Base-by-base conservation (phyloP, 1,140 invertebrate genomes). In the Zophobas atratus region DNA sequence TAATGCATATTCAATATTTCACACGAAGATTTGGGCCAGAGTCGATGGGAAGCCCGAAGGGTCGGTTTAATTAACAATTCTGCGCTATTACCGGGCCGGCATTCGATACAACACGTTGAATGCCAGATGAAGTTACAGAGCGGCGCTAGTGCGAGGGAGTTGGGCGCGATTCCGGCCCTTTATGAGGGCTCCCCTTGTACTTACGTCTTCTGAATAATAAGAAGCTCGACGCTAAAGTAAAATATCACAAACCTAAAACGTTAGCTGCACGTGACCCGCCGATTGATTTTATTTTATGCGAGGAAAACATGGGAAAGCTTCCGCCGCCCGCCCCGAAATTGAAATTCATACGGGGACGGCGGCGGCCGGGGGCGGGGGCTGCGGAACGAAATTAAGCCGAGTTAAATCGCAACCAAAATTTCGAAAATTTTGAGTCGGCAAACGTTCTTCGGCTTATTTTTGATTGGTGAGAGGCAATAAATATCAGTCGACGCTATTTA, bases 181-280 rank as follows among this genome's bases (percentile, higher is more conserved):
- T 81, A 81, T 76, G 71, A 63, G 55, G 80, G 72, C 53, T 75
- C 72, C 53, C 77, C 77, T 77, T 75, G 56, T 73, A 73, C 55
- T 56, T 53, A 79, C 77, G 56, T 79, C 77, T 80, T 76, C 79
- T 80, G 85, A 85, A 86, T 86, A 84, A 84, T 86, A 86, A 86
- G 80, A 79, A 84, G 76, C 75, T 76, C 67, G 75, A 70, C 77
- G 55, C 77, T 79, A 86, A 84, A 86, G 85, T 86, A 85, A 86
- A 86, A 86, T 86, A 86, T 86, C 85, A 85, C 82, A 86, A 86
- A 86, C 83, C 83, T 82, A 85, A 85, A 85, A 85, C 82, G 85
- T 84, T 85, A 83, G 83, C 74, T 80, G 85, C 85, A 85, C 85
- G 85, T 86, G 85, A 85, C 85, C 81, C 76, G 84, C 81, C 84